These are phyloP conservation scores for Cyanoderma ruficeps DNA, from an alignment of 2,113 vertebrate genomes.

Conservation along the genomic window DNA sequence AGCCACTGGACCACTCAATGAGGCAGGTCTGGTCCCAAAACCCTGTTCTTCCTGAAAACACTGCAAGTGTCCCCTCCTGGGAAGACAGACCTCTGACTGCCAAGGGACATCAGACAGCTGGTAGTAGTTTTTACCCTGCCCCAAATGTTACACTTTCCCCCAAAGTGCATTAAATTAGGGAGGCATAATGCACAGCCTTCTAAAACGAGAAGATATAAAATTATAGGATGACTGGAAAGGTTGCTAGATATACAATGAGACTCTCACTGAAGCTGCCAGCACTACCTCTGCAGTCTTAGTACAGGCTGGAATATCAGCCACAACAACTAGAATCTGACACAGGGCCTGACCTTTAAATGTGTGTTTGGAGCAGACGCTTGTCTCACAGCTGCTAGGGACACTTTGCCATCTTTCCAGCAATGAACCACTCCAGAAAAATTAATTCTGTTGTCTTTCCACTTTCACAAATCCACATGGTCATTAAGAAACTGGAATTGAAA, in stretches of 20 bases:
- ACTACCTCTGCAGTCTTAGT: background rate
- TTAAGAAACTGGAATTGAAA: slow-evolving; percentile 33
- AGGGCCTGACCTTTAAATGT: background rate
- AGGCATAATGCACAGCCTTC: background rate
- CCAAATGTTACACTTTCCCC: background rate
- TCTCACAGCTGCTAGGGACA: background rate
- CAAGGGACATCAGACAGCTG: background rate
- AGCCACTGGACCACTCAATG: background rate
- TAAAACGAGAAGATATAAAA: background rate
- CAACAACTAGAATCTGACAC: background rate
- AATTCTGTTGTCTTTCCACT: slow-evolving; percentile 6
- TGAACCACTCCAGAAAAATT: background rate
- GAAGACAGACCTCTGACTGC: background rate
- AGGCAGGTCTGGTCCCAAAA: background rate
- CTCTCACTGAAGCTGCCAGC: background rate
- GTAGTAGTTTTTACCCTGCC: background rate
- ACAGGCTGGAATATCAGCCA: background rate
- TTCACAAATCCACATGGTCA: background rate
- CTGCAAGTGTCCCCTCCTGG: background rate
- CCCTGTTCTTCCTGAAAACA: background rate
- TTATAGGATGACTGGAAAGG: background rate
- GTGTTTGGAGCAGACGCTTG: background rate
- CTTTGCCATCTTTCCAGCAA: background rate
- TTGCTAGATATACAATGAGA: background rate
- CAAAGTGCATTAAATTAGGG: background rate